Evolutionary conservation across 2,113 vertebrate species (phyloP).

Genomic region (Pachycephala philippinensis): DNA sequence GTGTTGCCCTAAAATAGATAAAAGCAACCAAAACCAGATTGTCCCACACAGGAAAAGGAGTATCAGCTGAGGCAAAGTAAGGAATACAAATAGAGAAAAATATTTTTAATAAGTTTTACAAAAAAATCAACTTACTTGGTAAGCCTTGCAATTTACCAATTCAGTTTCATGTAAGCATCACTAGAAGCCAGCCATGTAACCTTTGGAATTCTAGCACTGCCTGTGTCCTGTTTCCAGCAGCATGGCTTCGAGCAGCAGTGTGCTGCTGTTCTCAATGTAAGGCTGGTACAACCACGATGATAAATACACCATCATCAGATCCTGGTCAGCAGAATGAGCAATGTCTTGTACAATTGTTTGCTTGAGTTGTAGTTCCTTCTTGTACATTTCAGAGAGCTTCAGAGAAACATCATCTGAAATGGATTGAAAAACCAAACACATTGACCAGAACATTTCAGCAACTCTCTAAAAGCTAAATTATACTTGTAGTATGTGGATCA

Average conservation of each 20-base stretch:
- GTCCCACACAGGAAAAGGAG: background rate
- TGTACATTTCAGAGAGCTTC: conserved; percentile 78
- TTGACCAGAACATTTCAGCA: background rate
- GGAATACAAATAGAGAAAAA: background rate
- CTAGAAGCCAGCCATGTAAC: background rate
- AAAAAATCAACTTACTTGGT: background rate
- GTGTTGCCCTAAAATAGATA: background rate
- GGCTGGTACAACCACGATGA: conserved; percentile 94
- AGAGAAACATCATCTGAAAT: conserved; percentile 75
- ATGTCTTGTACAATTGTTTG: conserved; percentile 76
- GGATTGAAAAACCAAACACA: background rate
- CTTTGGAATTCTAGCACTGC: conserved; percentile 57
- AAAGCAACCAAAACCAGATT: background rate
- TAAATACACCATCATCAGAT: conserved; percentile 84
- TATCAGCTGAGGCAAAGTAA: background rate
- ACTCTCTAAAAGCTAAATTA: background rate
- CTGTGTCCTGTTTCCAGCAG: conserved; percentile 91
- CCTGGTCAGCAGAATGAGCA: conserved; percentile 75
- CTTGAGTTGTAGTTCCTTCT: conserved; percentile 83
- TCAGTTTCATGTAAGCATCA: background rate
- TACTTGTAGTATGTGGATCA: background rate
- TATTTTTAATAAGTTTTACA: conserved; percentile 25
- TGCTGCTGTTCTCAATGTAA: conserved; percentile 73
- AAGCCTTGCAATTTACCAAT: background rate
- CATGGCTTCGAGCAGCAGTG: conserved; percentile 83